A percentile compares a stretch with the other conserved stretches of the same genome.
Conservation (phyloP, 2,888 invertebrate species). For the Agelastica alni region DNA sequence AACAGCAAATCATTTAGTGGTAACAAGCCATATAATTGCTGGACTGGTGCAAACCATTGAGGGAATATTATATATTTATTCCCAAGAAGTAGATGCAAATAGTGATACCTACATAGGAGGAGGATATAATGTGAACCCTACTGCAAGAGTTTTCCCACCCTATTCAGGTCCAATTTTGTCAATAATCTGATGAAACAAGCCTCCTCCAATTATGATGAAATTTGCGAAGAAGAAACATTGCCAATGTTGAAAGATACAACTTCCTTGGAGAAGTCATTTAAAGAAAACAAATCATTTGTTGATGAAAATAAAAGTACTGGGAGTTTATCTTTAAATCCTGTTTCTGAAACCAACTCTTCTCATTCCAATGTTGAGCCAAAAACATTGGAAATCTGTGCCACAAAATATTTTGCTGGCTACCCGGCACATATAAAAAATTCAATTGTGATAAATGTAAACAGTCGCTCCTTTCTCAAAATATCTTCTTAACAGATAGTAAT, state of each 20-base stretch:
- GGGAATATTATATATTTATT: background rate
- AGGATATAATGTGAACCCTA: constrained; percentile 1
- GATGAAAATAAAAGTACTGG: background rate
- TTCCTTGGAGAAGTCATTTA: background rate
- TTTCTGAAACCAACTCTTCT: background rate
- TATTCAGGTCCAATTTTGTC: background rate
- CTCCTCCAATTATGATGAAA: background rate
- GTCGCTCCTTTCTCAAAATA: background rate
- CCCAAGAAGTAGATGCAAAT: background rate
- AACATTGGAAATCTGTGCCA: constrained; percentile 1
- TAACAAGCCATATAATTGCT: too few species aligned
- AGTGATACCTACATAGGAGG: background rate
- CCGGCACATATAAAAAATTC: constrained; percentile 1
- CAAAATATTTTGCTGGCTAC: constrained; percentile 1
- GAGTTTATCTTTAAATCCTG: background rate
- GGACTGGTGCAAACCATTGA: too few species aligned
- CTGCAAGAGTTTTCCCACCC: background rate
- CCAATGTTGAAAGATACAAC: too few species aligned
- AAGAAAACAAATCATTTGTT: background rate
- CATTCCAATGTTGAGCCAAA: too few species aligned
- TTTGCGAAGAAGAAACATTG: background rate
- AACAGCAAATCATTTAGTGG: too few species aligned
- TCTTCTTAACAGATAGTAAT: constrained; percentile 1
- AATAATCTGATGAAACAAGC: constrained; percentile 7
- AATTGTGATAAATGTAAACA: background rate